These are phyloP conservation scores for Zaprionus bogoriensis DNA, from an alignment of 2,888 invertebrate species.

Conservation along the genomic window DNA sequence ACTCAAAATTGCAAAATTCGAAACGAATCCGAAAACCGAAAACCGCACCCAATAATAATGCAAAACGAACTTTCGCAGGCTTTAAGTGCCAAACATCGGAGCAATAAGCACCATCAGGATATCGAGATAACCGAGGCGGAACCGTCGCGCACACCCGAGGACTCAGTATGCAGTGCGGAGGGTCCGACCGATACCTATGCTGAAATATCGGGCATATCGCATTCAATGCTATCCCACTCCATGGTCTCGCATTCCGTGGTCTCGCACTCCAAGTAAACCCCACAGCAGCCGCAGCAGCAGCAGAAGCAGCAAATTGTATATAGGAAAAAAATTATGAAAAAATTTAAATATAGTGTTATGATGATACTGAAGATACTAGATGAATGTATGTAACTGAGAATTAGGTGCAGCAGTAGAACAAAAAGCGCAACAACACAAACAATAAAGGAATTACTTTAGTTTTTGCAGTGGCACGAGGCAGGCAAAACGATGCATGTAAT, in stretches of 20 bases:
- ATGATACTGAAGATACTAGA: slow-evolving; percentile 4
- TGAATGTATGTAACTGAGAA: slow-evolving; percentile 59
- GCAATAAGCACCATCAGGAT: slow-evolving; percentile 85
- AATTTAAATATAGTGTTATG: slow-evolving; percentile 11
- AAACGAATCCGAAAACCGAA: too few relatives aligned
- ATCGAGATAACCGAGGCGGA: slow-evolving; percentile 89
- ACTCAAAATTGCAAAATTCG: slow-evolving; percentile 30
- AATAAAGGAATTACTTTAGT: slow-evolving; percentile 73
- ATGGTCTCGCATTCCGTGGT: slow-evolving; percentile 80
- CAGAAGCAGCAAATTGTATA: slow-evolving; percentile 18
- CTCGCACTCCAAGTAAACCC: slow-evolving; percentile 74
- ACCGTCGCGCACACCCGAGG: slow-evolving; percentile 93
- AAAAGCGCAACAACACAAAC: slow-evolving; percentile 62
- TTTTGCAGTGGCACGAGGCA: slow-evolving; percentile 47
- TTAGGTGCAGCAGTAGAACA: slow-evolving; percentile 59
- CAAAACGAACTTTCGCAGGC: slow-evolving; percentile 84
- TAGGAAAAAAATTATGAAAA: slow-evolving; percentile 3
- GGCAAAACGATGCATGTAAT: too few relatives aligned
- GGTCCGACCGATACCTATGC: slow-evolving; percentile 87
- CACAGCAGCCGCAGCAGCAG: too few relatives aligned
- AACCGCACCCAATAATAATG: slow-evolving; percentile 26
- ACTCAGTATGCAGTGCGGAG: slow-evolving; percentile 94
- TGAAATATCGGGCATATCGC: slow-evolving; percentile 82
- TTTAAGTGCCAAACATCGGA: slow-evolving; percentile 88
- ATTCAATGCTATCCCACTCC: slow-evolving; percentile 82